Percentiles rank a stretch among this genome's conserved stretches.
Evolutionary conservation across 1,140 invertebrate genomes (phyloP).

Genomic region (Neodiprion fabricii): DNA sequence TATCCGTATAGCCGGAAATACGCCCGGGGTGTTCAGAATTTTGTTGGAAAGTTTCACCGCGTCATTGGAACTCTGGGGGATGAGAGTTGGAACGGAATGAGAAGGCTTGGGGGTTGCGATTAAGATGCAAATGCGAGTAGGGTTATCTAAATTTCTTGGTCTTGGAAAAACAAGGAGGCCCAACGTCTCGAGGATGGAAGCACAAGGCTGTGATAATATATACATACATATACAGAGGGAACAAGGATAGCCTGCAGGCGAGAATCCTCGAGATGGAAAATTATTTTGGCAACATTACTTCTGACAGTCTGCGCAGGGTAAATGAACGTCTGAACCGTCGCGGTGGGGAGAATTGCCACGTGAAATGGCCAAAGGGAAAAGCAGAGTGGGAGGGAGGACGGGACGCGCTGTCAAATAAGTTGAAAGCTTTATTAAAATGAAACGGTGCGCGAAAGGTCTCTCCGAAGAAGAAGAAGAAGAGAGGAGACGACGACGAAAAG

Average conservation of each 20-base stretch:
- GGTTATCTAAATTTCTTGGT: no score
- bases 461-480: slow-evolving; percentile 2
- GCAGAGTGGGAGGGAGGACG: not conserved
- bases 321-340: not conserved
- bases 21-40: no score
- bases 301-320: not conserved
- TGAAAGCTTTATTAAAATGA: slow-evolving; percentile 22
- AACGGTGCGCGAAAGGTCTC: not conserved
- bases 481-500: not conserved
- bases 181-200: no score
- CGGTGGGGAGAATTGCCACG: not conserved
- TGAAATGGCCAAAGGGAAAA: slow-evolving; percentile 8
- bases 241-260: no score
- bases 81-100: not conserved
- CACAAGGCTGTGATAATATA: no score
- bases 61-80: no score
- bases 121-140: no score
- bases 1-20: not conserved
- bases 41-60: no score
- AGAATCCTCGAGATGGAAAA: not conserved
- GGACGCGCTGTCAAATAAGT: slow-evolving; percentile 17
- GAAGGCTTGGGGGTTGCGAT: not conserved
- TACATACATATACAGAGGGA: no score
- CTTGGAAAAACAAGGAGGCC: no score
- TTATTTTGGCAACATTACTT: slow-evolving; percentile 15